phyloP scores from a whole-genome alignment of 2,113 vertebrate species.

The Platysteira castanea region DNA sequence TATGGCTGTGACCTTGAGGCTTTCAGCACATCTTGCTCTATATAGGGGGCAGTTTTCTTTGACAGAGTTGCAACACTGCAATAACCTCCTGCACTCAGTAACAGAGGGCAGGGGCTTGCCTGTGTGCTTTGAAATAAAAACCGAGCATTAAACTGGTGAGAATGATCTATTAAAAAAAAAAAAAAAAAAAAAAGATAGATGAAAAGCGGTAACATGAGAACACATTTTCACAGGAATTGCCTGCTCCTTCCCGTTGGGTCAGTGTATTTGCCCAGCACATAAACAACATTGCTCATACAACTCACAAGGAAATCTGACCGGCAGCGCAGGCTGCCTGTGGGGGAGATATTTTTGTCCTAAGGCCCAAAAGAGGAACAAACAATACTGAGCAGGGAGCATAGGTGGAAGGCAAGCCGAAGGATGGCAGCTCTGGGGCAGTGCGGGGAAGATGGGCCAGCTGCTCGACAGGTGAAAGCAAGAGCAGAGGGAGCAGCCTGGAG shows the following conservation, averaged over 20 bases:
- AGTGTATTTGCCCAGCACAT: neutral
- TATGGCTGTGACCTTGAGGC: constrained; percentile 1
- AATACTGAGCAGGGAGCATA: neutral
- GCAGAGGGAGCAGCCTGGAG: neutral
- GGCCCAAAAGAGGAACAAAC: neutral
- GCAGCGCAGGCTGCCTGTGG: neutral
- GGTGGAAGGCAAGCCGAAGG: neutral
- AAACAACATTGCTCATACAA: neutral
- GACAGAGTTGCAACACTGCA: neutral
- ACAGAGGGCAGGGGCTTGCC: neutral
- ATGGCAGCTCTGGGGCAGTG: neutral
- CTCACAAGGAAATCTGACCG: neutral
- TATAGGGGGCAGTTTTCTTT: neutral
- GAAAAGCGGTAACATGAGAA: neutral
- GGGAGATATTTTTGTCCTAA: constrained; percentile 16
- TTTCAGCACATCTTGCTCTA: neutral
- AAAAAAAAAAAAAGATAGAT: neutral
- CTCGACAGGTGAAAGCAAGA: accelerated
- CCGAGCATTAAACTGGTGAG: neutral
- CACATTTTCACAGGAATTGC: neutral
- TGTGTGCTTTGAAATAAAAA: neutral
- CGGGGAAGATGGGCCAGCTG: neutral
- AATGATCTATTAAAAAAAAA: neutral
- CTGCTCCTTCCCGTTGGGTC: neutral
- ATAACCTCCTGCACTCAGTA: neutral